Evolutionary conservation across 1,140 invertebrate genomes (phyloP).

Genomic region (Drosophila subobscura): DNA sequence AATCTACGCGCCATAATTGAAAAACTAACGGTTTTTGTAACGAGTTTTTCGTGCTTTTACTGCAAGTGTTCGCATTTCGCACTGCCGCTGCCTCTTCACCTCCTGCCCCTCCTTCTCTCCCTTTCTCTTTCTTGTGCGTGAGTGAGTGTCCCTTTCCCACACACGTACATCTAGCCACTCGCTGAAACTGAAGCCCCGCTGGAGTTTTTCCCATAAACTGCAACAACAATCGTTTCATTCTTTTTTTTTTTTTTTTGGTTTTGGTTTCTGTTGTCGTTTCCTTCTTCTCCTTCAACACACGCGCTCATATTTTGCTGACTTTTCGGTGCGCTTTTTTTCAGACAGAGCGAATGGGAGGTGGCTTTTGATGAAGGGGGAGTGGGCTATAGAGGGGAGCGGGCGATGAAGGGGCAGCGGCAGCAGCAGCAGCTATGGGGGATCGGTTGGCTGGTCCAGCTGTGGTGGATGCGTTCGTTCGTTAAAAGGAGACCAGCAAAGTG

Average conservation of each 20-base stretch:
- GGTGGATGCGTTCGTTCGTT: neutral
- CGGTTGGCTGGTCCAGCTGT: too few relatives aligned
- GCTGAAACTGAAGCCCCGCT: constrained; percentile 36
- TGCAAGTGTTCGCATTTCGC: constrained; percentile 60
- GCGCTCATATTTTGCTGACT: constrained; percentile 69
- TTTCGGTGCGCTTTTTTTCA: constrained; percentile 39
- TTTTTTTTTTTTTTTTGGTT: constrained; percentile 25
- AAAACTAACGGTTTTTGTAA: constrained; percentile 79
- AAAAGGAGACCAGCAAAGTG: neutral
- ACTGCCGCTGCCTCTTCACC: constrained; percentile 6
- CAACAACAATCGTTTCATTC: constrained; percentile 52
- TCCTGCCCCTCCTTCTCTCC: constrained; percentile 4
- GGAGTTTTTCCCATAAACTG: constrained; percentile 65
- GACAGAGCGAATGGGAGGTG: neutral
- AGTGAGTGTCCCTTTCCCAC: constrained; percentile 41
- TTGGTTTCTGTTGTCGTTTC: constrained; percentile 9
- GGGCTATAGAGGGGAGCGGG: too few relatives aligned
- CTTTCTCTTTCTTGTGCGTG: constrained; percentile 3
- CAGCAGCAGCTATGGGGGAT: too few relatives aligned
- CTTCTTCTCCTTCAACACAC: constrained; percentile 41
- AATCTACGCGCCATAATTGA: constrained; percentile 81
- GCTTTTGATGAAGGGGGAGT: too few relatives aligned
- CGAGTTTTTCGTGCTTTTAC: constrained; percentile 77
- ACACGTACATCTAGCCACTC: constrained; percentile 17
- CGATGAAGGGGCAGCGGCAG: too few relatives aligned